Evolutionary conservation across 2,888 invertebrate genomes (phyloP).

Genomic region (Horisme vitalbata): DNA sequence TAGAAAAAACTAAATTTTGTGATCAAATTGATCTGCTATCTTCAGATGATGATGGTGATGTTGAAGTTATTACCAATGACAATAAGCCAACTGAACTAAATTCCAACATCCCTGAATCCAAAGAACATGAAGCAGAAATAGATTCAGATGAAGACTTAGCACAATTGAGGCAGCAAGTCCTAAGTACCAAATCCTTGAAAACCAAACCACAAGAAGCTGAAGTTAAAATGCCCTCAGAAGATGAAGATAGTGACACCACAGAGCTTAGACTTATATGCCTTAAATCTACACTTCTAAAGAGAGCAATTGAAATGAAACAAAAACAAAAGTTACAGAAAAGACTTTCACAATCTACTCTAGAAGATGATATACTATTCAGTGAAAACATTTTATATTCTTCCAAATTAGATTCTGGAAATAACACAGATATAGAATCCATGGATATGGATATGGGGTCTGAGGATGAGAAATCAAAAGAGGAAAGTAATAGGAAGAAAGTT

Average conservation of each 20-base stretch:
- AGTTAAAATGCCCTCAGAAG: slow-evolving; percentile 56
- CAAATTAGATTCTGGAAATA: slow-evolving; percentile 57
- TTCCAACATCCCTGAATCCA: slow-evolving; percentile 18
- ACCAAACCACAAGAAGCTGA: slow-evolving; percentile 25
- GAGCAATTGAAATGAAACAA: slow-evolving; percentile 83
- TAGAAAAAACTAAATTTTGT: slow-evolving; percentile 4
- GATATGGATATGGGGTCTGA: slow-evolving; percentile 80
- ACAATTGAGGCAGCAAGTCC: slow-evolving; percentile 67
- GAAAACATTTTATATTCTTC: slow-evolving; percentile 40
- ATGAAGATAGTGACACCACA: slow-evolving; percentile 84
- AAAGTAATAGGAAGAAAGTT: slow-evolving; percentile 18
- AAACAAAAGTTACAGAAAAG: slow-evolving; percentile 67
- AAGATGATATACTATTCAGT: slow-evolving; percentile 51
- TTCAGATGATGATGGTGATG: slow-evolving; percentile 33
- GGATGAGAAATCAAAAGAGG: slow-evolving; percentile 60
- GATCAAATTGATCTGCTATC: slow-evolving; percentile 24
- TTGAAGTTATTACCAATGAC: slow-evolving; percentile 15
- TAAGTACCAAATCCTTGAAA: slow-evolving; percentile 67
- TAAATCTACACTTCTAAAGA: slow-evolving; percentile 86
- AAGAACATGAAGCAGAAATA: slow-evolving; percentile 37
- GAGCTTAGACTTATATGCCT: slow-evolving; percentile 85
- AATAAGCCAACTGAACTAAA: slow-evolving; percentile 14
- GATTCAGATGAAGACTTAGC: slow-evolving; percentile 78
- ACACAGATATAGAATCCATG: slow-evolving; percentile 76
- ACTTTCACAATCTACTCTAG: slow-evolving; percentile 59